These are phyloP conservation scores for Catocala nupta DNA, from an alignment of 2,888 invertebrate species.

Conservation along the genomic window DNA sequence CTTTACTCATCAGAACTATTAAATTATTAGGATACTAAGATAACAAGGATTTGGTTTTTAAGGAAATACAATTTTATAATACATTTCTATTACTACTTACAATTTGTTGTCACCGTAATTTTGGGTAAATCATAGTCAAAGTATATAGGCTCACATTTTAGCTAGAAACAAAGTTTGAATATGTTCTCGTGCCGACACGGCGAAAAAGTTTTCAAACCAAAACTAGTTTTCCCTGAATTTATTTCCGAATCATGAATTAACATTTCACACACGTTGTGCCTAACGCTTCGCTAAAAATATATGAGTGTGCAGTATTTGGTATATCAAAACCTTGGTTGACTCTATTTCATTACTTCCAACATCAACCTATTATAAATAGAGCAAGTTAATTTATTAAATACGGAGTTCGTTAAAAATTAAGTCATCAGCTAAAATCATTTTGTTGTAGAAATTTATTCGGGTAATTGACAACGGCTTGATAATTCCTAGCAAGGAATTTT, in stretches of 20 bases:
- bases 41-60: too few relatives aligned
- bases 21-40: too few relatives aligned
- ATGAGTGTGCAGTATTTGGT: too few relatives aligned
- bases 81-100: too few relatives aligned
- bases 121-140: too few relatives aligned
- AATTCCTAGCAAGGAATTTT: conserved; percentile 12
- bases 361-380: too few relatives aligned
- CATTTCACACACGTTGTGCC: conserved; percentile 25
- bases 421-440: conserved; percentile 11
- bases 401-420: background rate
- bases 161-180: conserved; percentile 20
- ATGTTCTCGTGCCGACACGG: conserved; percentile 5
- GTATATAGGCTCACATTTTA: background rate
- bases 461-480: conserved; percentile 11
- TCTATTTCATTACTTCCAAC: too few relatives aligned
- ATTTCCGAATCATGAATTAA: conserved; percentile 25
- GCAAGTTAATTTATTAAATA: conserved; percentile 1
- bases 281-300: conserved; percentile 16
- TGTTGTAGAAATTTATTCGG: conserved; percentile 6
- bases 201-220: conserved; percentile 17
- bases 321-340: too few relatives aligned
- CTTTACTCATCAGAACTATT: too few relatives aligned
- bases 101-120: too few relatives aligned
- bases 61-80: too few relatives aligned
- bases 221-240: conserved; percentile 15